A percentile compares a stretch with the other conserved stretches of the same genome.
These are phyloP conservation scores for Punctoribates punctum DNA, from an alignment of 2,888 invertebrate genomes.

Conservation along the genomic window DNA sequence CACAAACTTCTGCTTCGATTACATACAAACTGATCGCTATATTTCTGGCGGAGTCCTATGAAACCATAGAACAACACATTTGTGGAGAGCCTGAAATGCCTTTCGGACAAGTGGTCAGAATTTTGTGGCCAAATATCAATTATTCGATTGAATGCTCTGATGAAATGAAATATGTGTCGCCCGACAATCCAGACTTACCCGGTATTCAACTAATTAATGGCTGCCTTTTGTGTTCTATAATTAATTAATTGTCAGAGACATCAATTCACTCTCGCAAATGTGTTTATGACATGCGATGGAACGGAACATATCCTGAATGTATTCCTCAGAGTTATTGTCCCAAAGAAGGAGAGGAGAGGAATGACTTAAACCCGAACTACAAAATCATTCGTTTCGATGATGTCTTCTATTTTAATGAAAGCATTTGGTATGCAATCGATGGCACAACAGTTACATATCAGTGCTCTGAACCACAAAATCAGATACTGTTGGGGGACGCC, in stretches of 20 bases:
- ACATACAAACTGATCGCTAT: neutral
- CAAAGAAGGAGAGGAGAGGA: neutral
- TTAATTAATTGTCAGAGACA: neutral
- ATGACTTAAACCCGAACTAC: neutral
- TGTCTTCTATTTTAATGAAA: slow-evolving; percentile 19
- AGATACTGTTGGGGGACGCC: neutral
- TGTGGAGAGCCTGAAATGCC: neutral
- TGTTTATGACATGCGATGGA: slow-evolving; percentile 24
- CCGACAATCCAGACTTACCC: slow-evolving; percentile 14
- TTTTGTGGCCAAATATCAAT: neutral
- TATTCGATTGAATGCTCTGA: slow-evolving; percentile 2
- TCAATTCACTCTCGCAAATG: neutral
- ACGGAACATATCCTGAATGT: slow-evolving; percentile 19
- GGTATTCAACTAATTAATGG: neutral
- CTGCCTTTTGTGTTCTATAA: too few species aligned
- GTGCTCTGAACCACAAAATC: neutral
- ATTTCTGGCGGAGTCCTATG: neutral
- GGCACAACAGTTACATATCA: slow-evolving; percentile 1
- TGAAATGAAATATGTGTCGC: neutral
- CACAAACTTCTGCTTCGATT: neutral
- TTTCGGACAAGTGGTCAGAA: slow-evolving; percentile 18
- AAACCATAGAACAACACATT: neutral
- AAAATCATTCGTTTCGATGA: neutral
- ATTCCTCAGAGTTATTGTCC: neutral
- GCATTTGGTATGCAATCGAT: slow-evolving; percentile 21